Evolutionary conservation across 1,140 invertebrate genomes (phyloP), one percentile per base, ranked within the genome.

Genomic region (Bombus sylvicola): DNA sequence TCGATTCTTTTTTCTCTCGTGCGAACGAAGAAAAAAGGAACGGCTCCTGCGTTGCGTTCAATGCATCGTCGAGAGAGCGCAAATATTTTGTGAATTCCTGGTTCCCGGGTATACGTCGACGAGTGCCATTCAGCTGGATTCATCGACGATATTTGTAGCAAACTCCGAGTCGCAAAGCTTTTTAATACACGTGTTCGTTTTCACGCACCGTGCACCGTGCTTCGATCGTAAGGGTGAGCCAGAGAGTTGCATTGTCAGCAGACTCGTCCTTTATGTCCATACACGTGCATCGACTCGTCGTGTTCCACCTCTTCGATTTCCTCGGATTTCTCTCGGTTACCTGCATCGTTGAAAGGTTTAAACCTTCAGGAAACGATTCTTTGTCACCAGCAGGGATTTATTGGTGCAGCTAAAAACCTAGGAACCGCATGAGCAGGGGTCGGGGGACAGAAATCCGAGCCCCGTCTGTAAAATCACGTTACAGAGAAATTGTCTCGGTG

Each of bases 171-270:
- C 75, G 53, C 18, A 2, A 31, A 71, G 31, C n/a, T 64, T 68
- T 62, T 64, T 80, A 47, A 85, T 41, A 25, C 39, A 28, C 64
- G 41, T 31, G 66, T 57, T n/a, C 53, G 64, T 71, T 71, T 59
- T 39, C 37, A 41, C 47, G 39, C 75, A n/a, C 81, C 4, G n/a
- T 10, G 37, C 68, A 8, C 13, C 22, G 12, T 5, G 25, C 41
- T 43, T 41, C 28, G 22, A 53, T 80, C 39, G 76, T 43, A 31
- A 39, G 47, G 43, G 5, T 31, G 79, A 62, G 25, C 47, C 47
- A 13, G n/a, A 4, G 53, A 28, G 37, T 57, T 74, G 69, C 64
- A 89, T 89, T 89, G 88, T 89, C 79, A 53, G 25, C n/a, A 79
- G 72, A 66, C 37, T 39, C 31, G 71, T 59, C 62, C 62, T 78